Base-by-base conservation (phyloP, 2,888 invertebrate genomes). In the Thecophora atra region DNA sequence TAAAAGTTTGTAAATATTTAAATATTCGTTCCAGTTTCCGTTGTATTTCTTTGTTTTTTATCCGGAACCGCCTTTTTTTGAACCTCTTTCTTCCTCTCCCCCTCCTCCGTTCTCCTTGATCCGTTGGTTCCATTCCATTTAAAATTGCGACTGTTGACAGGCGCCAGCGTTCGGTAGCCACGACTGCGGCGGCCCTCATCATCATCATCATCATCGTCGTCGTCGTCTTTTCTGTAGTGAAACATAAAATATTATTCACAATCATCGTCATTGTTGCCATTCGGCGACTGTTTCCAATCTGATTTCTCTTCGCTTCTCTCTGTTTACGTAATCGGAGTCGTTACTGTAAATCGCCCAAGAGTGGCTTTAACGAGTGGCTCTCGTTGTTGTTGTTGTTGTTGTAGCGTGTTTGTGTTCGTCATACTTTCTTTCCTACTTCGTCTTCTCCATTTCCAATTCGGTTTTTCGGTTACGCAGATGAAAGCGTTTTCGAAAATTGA, bases 261-360 rank as follows among this genome's bases (percentile, higher is more conserved):
- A 4, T n/a, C 19, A 19, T n/a, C 19, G 13, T 42, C 4, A 42
- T 44, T 24, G 26, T 44, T 63, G 63, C 21, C n/a, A 37, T 30
- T 37, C 11, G 37, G 11, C 30, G n/a, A 56, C 21, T 44, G 24
- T 19, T 11, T 24, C 69, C 60, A 58, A 58, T 28, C 58, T 58
- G 58, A 69, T 69, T 69, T 69, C 69, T 69, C 69, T 52, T 62
- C 26, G 58, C 26, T 19, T 47, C 24, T 11, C 60, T 30, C 24
- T 44, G 44, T 69, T 69, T 69, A 69, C 60, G 60, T 69, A 58
- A 58, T 28, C 47, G 47, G 26, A 26, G 26, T 58, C 26, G 15
- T 17, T 58, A 26, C 56, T 52, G 54, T 28, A 24, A 28, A 5
- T 11, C 28, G 28, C 58, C 28, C 24, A 28, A 8, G 4, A 28